A percentile compares a stretch with the other conserved stretches of the same genome.
Evolutionary conservation across 2,888 invertebrate species (phyloP).

Genomic region (Gnatocerus cornutus): DNA sequence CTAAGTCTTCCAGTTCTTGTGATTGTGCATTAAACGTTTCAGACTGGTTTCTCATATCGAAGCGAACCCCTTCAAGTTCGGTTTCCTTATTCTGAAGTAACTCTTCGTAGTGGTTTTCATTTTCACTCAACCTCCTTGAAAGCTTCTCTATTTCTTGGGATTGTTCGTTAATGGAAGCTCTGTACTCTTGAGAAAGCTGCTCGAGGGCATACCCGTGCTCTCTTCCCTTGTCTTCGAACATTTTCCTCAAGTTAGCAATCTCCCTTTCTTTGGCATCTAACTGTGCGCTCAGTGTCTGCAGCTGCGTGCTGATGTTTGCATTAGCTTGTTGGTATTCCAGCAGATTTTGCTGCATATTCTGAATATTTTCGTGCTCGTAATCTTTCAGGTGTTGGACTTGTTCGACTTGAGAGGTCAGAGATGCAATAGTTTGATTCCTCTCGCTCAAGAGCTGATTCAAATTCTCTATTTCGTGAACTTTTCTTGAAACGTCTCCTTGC

Average conservation of each 20-base stretch:
- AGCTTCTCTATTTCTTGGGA: slow-evolving; percentile 57
- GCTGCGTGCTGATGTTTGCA: slow-evolving; percentile 49
- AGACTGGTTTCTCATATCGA: slow-evolving; percentile 56
- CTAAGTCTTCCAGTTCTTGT: slow-evolving; percentile 36
- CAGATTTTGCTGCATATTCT: slow-evolving; percentile 58
- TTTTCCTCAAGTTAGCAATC: slow-evolving; percentile 53
- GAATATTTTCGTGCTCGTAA: slow-evolving; percentile 59
- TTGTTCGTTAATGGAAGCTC: slow-evolving; percentile 52
- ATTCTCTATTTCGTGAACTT: slow-evolving; percentile 41
- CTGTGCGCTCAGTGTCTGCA: slow-evolving; percentile 29
- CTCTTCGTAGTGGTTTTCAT: slow-evolving; percentile 62
- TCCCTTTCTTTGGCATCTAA: slow-evolving; percentile 55
- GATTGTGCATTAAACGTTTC: slow-evolving; percentile 30
- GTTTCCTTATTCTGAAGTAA: slow-evolving; percentile 61
- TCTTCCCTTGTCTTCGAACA: slow-evolving; percentile 57
- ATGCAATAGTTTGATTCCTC: slow-evolving; percentile 52
- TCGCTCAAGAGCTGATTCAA: slow-evolving; percentile 48
- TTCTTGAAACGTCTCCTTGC: neutral
- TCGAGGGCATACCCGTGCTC: slow-evolving; percentile 55
- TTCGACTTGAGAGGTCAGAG: slow-evolving; percentile 55
- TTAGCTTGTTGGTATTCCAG: slow-evolving; percentile 56
- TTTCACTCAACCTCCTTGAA: slow-evolving; percentile 53
- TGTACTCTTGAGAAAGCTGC: slow-evolving; percentile 52
- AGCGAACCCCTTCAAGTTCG: slow-evolving; percentile 60
- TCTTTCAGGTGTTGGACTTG: slow-evolving; percentile 52